A percentile compares a stretch with the other conserved stretches of the same genome.
Evolutionary conservation across 2,888 invertebrate species (phyloP).

Genomic region (Chloroclystis v-ata): DNA sequence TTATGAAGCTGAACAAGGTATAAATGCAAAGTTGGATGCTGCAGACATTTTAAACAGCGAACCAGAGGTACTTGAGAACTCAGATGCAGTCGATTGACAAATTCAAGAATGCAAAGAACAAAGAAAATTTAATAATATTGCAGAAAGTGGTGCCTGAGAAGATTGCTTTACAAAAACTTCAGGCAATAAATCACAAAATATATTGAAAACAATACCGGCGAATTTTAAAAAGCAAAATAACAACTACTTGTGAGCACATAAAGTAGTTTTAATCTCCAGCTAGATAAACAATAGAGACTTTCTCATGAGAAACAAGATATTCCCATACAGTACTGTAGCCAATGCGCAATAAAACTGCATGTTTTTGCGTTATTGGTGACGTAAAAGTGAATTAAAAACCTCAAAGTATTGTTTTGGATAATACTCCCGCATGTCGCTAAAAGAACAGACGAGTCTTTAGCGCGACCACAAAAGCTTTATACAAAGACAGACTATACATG

Average conservation of each 20-base stretch:
- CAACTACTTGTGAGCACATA: conserved; percentile 34
- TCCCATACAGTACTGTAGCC: conserved; percentile 62
- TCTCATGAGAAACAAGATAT: conserved; percentile 69
- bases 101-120: neutral
- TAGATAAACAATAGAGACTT: conserved; percentile 53
- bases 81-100: neutral
- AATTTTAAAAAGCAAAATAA: conserved; percentile 27
- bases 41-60: conserved; percentile 3
- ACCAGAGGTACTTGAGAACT: neutral
- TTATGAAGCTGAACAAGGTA: conserved; percentile 20
- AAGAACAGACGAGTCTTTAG: neutral
- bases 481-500: too few relatives aligned
- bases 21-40: conserved; percentile 20
- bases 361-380: conserved; percentile 48
- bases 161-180: too few relatives aligned
- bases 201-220: neutral
- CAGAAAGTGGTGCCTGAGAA: too few relatives aligned
- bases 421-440: conserved; percentile 55
- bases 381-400: conserved; percentile 44
- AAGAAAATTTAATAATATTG: neutral
- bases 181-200: neutral
- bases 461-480: too few relatives aligned
- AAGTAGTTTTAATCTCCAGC: conserved; percentile 28
- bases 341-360: conserved; percentile 52
- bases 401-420: conserved; percentile 62